Percentiles rank a stretch among this genome's conserved stretches.
Conservation (phyloP, 2,113 vertebrate genomes). For the Plectropomus leopardus region DNA sequence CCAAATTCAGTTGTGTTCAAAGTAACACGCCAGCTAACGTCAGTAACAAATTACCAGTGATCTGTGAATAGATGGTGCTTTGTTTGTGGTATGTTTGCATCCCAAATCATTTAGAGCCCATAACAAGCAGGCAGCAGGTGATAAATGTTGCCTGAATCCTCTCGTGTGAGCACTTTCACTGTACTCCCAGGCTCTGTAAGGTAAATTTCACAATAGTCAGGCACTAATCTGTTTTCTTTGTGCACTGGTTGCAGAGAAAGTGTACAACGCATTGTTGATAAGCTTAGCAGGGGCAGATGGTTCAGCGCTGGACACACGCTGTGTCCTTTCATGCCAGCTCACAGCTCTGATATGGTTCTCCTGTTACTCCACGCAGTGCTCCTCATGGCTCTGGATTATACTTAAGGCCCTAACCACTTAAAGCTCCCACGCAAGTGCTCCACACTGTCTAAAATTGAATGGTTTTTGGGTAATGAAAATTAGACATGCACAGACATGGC, state of each 20-base stretch:
- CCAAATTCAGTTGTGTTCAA: not conserved
- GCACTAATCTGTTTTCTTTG: constrained; percentile 4
- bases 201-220: not conserved
- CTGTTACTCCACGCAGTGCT: constrained; percentile 37
- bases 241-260: constrained; percentile 23
- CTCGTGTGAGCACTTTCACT: not conserved
- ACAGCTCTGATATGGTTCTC: constrained; percentile 44
- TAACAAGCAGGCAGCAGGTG: not conserved
- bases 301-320: constrained; percentile 59
- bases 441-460: not conserved
- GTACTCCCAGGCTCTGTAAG: not conserved
- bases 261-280: constrained; percentile 9
- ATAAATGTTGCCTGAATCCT: not conserved
- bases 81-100: constrained; percentile 1
- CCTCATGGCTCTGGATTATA: constrained; percentile 22
- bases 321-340: constrained; percentile 57
- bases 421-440: constrained; percentile 45
- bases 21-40: not conserved
- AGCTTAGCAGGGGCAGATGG: constrained; percentile 64
- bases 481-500: not conserved
- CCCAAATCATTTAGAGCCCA: not conserved
- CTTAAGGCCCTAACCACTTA: constrained; percentile 37
- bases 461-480: not conserved
- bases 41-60: constrained; percentile 8
- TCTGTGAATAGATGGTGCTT: constrained; percentile 7